A percentile compares a stretch with the other conserved stretches of the same genome.
Conservation (phyloP, 1,140 invertebrate genomes). For the Proctacanthus coquilletti region DNA sequence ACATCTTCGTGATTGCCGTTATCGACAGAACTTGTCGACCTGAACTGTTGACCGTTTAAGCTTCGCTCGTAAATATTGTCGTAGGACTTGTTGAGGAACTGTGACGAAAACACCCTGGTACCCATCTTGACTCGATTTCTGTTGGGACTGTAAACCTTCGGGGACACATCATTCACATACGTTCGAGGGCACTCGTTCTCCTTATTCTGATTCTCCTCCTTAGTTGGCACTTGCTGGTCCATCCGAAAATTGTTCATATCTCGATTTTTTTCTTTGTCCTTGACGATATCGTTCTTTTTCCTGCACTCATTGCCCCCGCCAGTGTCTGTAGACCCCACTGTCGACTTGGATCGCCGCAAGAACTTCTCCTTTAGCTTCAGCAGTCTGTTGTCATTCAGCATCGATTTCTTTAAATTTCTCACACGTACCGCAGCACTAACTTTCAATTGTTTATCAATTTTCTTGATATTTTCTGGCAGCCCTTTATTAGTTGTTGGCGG, state of each 20-base stretch:
- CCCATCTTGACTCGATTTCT: constrained; percentile 55
- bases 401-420: constrained; percentile 7
- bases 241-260: constrained; percentile 3
- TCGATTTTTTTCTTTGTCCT: not conserved
- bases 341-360: constrained; percentile 5
- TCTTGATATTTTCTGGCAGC: constrained; percentile 3
- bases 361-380: constrained; percentile 6
- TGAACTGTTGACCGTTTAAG: not conserved
- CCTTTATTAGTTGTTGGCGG: too few relatives aligned
- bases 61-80: constrained; percentile 3
- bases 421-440: constrained; percentile 1
- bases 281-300: not conserved
- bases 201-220: constrained; percentile 38
- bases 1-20: too few relatives aligned
- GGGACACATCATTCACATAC: not conserved
- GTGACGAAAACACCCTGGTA: constrained; percentile 39
- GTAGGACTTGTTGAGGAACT: constrained; percentile 7
- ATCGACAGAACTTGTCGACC: not conserved
- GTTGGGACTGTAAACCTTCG: constrained; percentile 19
- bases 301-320: not conserved
- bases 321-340: not conserved
- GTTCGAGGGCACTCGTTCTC: constrained; percentile 45
- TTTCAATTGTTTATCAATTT: constrained; percentile 3
- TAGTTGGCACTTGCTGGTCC: constrained; percentile 11
- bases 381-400: constrained; percentile 6